A percentile compares a stretch with the other conserved stretches of the same genome.
Evolutionary conservation across 1,140 invertebrate genomes (phyloP).

Genomic region (Globodera ellingtonae): DNA sequence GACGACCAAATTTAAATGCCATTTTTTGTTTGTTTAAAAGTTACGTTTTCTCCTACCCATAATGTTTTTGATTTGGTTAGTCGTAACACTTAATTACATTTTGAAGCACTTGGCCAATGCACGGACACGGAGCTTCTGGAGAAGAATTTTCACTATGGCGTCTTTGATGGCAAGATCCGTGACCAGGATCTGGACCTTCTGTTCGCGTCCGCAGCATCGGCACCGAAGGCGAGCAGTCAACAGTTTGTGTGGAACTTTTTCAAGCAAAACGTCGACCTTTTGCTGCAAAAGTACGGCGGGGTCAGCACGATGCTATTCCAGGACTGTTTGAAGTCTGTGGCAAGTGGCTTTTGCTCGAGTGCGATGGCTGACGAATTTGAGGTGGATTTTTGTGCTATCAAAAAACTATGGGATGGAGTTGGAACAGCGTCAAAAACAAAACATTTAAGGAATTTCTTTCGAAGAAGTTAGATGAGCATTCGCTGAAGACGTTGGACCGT

Average conservation of each 20-base stretch:
- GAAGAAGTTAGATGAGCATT: slow-evolving; percentile 26
- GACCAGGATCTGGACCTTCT: slow-evolving; percentile 86
- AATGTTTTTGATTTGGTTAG: not conserved
- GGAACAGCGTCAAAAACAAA: not conserved
- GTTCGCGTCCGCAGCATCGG: slow-evolving; percentile 73
- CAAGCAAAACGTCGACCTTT: slow-evolving; percentile 78
- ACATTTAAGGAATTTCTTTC: slow-evolving; percentile 36
- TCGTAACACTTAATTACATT: not conserved
- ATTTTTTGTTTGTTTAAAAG: no score
- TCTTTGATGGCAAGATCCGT: slow-evolving; percentile 86
- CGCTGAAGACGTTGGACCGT: slow-evolving; percentile 29
- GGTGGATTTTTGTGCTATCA: slow-evolving; percentile 7
- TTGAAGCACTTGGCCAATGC: slow-evolving; percentile 26
- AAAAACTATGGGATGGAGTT: no score
- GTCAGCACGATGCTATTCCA: slow-evolving; percentile 59
- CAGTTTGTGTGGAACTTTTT: slow-evolving; percentile 87
- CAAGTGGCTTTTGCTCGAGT: slow-evolving; percentile 18
- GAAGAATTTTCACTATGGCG: slow-evolving; percentile 66
- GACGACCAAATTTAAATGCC: not conserved
- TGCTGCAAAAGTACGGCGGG: slow-evolving; percentile 66
- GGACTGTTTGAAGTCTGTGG: slow-evolving; percentile 41
- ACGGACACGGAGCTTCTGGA: slow-evolving; percentile 23
- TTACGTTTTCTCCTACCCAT: no score
- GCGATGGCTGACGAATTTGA: slow-evolving; percentile 34
- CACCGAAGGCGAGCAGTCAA: slow-evolving; percentile 71